Conservation (phyloP, 1,140 invertebrate genomes). For the Anoplophora glabripennis region DNA sequence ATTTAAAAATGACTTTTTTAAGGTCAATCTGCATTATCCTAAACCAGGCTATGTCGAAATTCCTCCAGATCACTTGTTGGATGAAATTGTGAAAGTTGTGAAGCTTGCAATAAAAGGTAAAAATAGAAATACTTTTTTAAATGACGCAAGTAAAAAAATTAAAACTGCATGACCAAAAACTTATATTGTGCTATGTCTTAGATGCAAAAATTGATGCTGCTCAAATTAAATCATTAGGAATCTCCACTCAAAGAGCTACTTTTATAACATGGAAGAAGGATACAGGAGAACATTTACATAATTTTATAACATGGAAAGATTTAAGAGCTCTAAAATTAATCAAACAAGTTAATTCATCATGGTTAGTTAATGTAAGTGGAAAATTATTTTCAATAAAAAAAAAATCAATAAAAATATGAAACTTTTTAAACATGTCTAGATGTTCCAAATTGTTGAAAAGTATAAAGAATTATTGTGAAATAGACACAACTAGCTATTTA, state of each 20-base stretch:
- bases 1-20: conserved; percentile 38
- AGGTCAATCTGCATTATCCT: conserved; percentile 78
- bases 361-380: conserved; percentile 64
- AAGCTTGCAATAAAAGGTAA: conserved; percentile 64
- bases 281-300: conserved; percentile 82
- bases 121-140: conserved; percentile 5
- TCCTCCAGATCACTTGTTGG: conserved; percentile 80
- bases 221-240: conserved; percentile 75
- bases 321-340: conserved; percentile 76
- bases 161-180: too few species aligned
- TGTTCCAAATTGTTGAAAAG: too few species aligned
- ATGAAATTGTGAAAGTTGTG: conserved; percentile 66
- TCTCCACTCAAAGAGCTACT: conserved; percentile 83
- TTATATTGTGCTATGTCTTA: conserved; percentile 45
- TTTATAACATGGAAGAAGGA: conserved; percentile 86
- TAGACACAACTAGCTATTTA: too few species aligned
- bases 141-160: too few species aligned
- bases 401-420: too few species aligned
- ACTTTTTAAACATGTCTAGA: too few species aligned
- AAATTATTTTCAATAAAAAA: not conserved
- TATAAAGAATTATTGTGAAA: too few species aligned
- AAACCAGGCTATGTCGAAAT: conserved; percentile 81
- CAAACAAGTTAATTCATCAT: conserved; percentile 80
- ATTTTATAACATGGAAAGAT: conserved; percentile 97
- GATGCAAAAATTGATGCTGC: conserved; percentile 58